Base-by-base conservation (phyloP, 1,140 invertebrate genomes). In the Antheraea mylitta region DNA sequence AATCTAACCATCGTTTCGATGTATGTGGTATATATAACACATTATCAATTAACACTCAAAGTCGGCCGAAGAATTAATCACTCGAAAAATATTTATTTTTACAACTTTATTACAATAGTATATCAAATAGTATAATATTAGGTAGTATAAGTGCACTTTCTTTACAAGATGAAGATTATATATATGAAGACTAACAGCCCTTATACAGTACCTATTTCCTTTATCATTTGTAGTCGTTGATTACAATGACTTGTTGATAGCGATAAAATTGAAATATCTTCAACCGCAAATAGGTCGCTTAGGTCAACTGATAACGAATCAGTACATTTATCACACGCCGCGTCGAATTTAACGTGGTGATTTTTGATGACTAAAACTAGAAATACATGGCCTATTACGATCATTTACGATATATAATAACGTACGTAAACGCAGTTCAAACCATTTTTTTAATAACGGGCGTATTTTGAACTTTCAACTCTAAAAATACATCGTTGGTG, bases 381-480 rank as follows among this genome's bases (percentile, higher is more conserved):
- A 53, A 16, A 53, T 16, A n/a, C 0, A 42, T 53, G 4, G 16
- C 4, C 1, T 30, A 30, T 30, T 30, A 30, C 1, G 22, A 30
- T 30, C 22, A 4, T 2, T 30, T 30, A 30, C 22, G 22, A 30
- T 30, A 30, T 30, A 30, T 30, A 30, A 30, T 30, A 61, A 22
- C 60, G 36, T 61, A 22, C 16, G 19, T 53, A 61, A 18, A 18
- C 9, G 18, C 10, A 61, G 19, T 61, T 22, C 9, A 30, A 7
- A 22, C 19, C 22, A 61, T 36, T 22, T 61, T 16, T 36, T 22
- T 61, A 61, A 42, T 64, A 81, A 84, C 81, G 79, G 80, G 78
- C 82, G 87, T 85, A 89, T 89, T 88, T 87, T 89, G 89, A 91
- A 91, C 88, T 92, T 90, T 90, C 85, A 90, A 92, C 89, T 90